phyloP scores from a whole-genome alignment of 2,888 invertebrate species.

The Himalopsyche anomala region DNA sequence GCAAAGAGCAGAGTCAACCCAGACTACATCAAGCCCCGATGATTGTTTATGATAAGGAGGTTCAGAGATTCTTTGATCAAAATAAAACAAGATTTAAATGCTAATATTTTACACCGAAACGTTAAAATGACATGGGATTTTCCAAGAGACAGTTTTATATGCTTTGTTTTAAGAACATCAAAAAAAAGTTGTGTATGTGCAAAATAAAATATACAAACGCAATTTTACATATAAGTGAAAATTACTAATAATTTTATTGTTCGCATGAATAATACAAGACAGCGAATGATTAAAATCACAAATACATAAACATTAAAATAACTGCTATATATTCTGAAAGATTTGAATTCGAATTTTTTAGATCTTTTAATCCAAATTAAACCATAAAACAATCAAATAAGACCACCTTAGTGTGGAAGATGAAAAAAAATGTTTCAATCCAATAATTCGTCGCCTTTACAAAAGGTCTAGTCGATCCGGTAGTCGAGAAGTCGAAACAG shows the following conservation, averaged over 20 bases:
- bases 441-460: conserved; percentile 24
- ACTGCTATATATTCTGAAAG: too few species aligned
- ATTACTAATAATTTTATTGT: too few species aligned
- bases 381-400: conserved; percentile 21
- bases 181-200: too few species aligned
- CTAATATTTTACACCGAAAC: not conserved
- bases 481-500: not conserved
- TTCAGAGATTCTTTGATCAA: not conserved
- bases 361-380: not conserved
- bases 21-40: not conserved
- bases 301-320: too few species aligned
- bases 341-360: too few species aligned
- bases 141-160: not conserved
- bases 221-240: too few species aligned
- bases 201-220: too few species aligned
- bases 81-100: conserved; percentile 7
- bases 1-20: not conserved
- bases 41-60: conserved; percentile 20
- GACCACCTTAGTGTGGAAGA: conserved; percentile 18
- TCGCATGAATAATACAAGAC: too few species aligned
- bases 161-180: too few species aligned
- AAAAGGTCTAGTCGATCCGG: conserved; percentile 16
- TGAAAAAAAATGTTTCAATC: conserved; percentile 25
- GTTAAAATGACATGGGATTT: not conserved
- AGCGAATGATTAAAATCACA: too few species aligned